Evolutionary conservation across 2,113 vertebrate species (phyloP), one percentile per base, ranked within the genome.

Genomic region (Gasterosteus nipponicus): DNA sequence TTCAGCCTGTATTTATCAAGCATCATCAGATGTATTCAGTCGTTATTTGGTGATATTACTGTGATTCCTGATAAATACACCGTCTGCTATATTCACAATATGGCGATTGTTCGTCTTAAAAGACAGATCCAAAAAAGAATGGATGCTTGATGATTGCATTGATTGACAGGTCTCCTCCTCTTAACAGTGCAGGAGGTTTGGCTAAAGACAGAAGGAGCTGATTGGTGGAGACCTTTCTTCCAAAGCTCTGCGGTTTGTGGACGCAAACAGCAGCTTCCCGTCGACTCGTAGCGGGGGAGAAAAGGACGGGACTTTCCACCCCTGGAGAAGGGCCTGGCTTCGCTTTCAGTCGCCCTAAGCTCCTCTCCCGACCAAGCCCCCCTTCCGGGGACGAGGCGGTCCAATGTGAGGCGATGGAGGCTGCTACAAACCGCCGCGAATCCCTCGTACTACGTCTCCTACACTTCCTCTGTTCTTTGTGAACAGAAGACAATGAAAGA

Each of bases 211-310:
- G 87, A 74, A 0, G 89, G 85, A 65, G 82, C 81, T n/a, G 91
- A 93, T 22, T 81, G 76, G 70, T 90, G 85, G 33, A 92, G 75
- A 10, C 76, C 71, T 73, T 73, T 73, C n/a, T 82, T 87, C 69
- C 73, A 71, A 8, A 85, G 73, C 33, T 67, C 59, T 26, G 72
- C 0, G 3, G 73, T 80, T 65, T 88, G 86, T 0, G 61, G 85
- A 61, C 83, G 83, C 46, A 81, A 38, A 56, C 60, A 26, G 72
- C 82, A 89, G 49, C 75, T 89, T 78, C 80, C 82, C 8, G 83
- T 83, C 0, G 86, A 89, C 71, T 86, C 56, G 11, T 90, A 92
- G 10, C 9, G 69, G 14, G 90, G 83, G 14, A 89, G 77, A 51
- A 82, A 83, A 29, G 66, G 79, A 2, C 7, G 66, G 2, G 68